phyloP scores from a whole-genome alignment of 2,888 invertebrate genomes.

The Acrobeloides nanus region DNA sequence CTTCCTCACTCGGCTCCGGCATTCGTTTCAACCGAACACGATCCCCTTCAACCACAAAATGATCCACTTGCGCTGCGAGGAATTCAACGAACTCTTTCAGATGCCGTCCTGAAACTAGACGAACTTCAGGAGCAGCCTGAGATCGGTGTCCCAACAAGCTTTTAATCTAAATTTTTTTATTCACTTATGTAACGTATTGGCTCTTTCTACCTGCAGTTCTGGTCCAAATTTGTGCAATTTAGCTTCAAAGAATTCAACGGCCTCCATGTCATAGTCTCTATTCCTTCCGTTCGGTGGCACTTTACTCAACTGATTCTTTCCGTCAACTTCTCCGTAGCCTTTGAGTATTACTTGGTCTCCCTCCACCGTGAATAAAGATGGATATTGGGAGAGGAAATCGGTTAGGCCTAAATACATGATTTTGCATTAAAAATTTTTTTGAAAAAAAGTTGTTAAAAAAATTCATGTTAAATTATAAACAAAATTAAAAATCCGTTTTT shows the following conservation, averaged over 20 bases:
- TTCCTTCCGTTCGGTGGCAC: conserved; percentile 55
- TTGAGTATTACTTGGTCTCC: conserved; percentile 64
- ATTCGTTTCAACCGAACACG: conserved; percentile 50
- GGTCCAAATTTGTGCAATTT: conserved; percentile 90
- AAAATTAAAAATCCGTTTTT: too few relatives aligned
- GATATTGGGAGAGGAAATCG: conserved; percentile 91
- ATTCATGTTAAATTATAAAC: too few relatives aligned
- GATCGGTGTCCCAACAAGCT: conserved; percentile 88
- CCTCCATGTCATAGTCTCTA: conserved; percentile 86
- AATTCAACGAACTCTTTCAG: conserved; percentile 88
- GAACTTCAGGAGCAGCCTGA: conserved; percentile 84
- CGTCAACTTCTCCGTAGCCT: conserved; percentile 53
- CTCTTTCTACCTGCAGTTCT: conserved; percentile 69
- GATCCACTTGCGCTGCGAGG: conserved; percentile 72
- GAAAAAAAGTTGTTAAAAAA: too few relatives aligned
- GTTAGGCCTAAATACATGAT: conserved; percentile 63
- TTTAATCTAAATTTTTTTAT: conserved; percentile 63
- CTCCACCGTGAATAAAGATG: conserved; percentile 85
- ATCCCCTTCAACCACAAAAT: conserved; percentile 66
- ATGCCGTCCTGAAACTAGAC: conserved; percentile 87
- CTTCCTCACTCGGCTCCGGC: conserved; percentile 49
- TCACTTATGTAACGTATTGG: conserved; percentile 1
- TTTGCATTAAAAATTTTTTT: too few relatives aligned
- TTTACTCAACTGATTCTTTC: conserved; percentile 51
- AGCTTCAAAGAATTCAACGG: conserved; percentile 90